A percentile compares a stretch with the other conserved stretches of the same genome.
Evolutionary conservation across 1,140 invertebrate species (phyloP).

Genomic region (Ostrea edulis): DNA sequence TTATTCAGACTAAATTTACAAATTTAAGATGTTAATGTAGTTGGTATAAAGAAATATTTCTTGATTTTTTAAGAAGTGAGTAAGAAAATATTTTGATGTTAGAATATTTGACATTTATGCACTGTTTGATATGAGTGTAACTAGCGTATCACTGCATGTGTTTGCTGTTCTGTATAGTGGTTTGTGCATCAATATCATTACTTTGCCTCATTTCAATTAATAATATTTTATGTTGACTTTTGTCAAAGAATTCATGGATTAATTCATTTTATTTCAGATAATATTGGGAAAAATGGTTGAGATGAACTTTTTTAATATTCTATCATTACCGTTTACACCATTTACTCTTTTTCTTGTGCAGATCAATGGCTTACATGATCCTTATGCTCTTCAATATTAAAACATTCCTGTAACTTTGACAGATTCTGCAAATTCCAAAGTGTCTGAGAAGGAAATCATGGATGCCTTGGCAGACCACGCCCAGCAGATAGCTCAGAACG

Average conservation of each 20-base stretch:
- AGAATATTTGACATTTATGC: not conserved
- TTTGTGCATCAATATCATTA: not conserved
- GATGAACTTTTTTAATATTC: too few species aligned
- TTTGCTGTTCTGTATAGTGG: not conserved
- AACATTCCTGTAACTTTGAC: not conserved
- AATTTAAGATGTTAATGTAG: not conserved
- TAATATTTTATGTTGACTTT: not conserved
- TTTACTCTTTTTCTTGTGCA: too few species aligned
- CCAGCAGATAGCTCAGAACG: slow-evolving; percentile 73
- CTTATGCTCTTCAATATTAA: not conserved
- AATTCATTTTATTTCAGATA: not conserved
- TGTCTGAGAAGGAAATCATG: slow-evolving; percentile 74
- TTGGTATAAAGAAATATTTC: not conserved
- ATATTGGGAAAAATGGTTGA: not conserved
- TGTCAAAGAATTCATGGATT: not conserved
- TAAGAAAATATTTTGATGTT: not conserved
- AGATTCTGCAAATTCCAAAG: slow-evolving; percentile 56
- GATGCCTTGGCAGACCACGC: slow-evolving; percentile 76
- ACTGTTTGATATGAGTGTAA: not conserved
- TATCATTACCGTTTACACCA: too few species aligned
- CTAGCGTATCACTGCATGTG: slow-evolving; percentile 4
- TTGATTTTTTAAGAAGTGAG: not conserved
- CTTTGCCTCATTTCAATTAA: not conserved
- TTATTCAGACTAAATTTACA: not conserved
- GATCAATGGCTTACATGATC: not conserved